Evolutionary conservation across 2,888 invertebrate species (phyloP), one percentile per base, ranked within the genome.

Genomic region (Hydriomena furcata): DNA sequence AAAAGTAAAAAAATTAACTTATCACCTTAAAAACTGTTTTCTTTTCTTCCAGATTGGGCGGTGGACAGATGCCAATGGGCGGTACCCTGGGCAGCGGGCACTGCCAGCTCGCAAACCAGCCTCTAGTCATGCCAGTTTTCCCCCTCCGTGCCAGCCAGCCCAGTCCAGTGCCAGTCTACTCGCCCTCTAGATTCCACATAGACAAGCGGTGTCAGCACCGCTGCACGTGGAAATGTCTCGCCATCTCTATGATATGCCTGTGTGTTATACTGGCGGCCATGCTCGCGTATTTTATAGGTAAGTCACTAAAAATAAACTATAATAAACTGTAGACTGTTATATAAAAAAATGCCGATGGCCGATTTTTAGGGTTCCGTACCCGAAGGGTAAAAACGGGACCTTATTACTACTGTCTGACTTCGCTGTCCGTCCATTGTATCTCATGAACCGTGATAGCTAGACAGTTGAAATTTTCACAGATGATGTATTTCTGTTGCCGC

Each of bases 151-250:
- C 95, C 77, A 94, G 95, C 69, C 96, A 96, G 83, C 96, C 96
- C 73, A 96, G 96, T 81, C 96, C 96, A 63, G 90, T 88, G 68
- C 90, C 90, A 3, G 89, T 88, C 11, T 96, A 97, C 91, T 96
- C 96, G 73, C 96, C 96, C 80, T 97, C 96, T 80, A 94, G 97
- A 86, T 97, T 97, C 92, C 96, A 97, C 92, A 96, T 97, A 92
- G 96, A 97, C 92, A 97, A 97, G 90, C 94, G 96, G 68, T 97
- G 96, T 91, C 96, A 96, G 84, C 96, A 96, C 85, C 93, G 97
- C 68, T 98, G 98, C 92, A 96, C 97, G 80, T 98, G 98, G 98
- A 97, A 97, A 91, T 98, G 98, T 88, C 95, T 97, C 83, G 97
- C 97, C 85, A 96, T 98, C 84, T 94, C 96, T 73, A 95, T 98